Evolutionary conservation across 2,888 invertebrate species (phyloP).

Genomic region (Lasioglossum oenotherae): DNA sequence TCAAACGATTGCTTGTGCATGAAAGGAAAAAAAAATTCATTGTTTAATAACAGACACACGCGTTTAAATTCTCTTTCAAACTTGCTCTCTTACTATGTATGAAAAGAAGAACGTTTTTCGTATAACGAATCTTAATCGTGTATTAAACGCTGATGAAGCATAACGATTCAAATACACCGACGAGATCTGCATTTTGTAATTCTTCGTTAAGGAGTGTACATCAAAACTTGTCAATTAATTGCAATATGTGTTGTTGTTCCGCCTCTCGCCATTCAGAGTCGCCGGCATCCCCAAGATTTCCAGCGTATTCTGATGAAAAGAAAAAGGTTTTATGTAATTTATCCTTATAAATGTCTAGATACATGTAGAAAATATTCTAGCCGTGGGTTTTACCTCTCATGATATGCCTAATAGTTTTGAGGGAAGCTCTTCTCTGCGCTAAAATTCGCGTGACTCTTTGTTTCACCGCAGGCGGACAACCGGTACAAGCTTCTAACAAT

Average conservation of each 20-base stretch:
- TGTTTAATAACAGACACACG: constrained; percentile 7
- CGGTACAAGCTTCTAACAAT: constrained; percentile 91
- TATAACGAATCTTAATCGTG: constrained; percentile 16
- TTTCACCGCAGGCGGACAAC: constrained; percentile 91
- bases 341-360: not conserved
- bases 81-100: constrained; percentile 3
- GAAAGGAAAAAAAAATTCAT: constrained; percentile 16
- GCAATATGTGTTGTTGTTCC: constrained; percentile 96
- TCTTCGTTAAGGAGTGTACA: constrained; percentile 40
- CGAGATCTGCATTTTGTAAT: constrained; percentile 23
- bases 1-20: constrained; percentile 23
- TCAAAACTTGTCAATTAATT: constrained; percentile 97
- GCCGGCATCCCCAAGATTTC: constrained; percentile 96
- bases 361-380: not conserved
- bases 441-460: constrained; percentile 95
- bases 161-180: constrained; percentile 22
- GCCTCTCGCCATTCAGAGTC: constrained; percentile 93
- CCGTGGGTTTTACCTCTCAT: constrained; percentile 90
- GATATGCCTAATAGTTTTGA: constrained; percentile 96
- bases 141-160: constrained; percentile 11
- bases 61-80: constrained; percentile 37
- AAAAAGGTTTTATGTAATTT: not conserved
- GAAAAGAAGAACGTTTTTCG: constrained; percentile 30
- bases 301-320: constrained; percentile 92
- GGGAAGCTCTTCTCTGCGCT: constrained; percentile 94